A percentile compares a stretch with the other conserved stretches of the same genome.
Conservation (phyloP, 2,888 invertebrate genomes). For the Barypeithes pellucidus region DNA sequence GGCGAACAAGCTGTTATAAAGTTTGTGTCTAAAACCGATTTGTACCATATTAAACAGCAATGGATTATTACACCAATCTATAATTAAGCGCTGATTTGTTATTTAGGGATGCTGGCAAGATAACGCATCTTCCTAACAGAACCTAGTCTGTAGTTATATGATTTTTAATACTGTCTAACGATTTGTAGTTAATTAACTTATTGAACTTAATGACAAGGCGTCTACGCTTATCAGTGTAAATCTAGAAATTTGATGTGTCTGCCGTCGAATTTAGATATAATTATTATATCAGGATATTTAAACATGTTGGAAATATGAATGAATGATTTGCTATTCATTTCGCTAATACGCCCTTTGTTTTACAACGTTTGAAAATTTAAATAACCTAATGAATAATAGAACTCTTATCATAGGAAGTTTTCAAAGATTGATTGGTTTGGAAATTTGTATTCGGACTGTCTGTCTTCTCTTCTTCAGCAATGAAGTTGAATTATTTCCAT, state of each 20-base stretch:
- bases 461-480: too few relatives aligned
- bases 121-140: slow-evolving; percentile 44
- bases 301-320: background rate
- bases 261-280: slow-evolving; percentile 2
- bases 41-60: slow-evolving; percentile 50
- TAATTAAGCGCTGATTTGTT: slow-evolving; percentile 52
- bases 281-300: background rate
- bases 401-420: too few relatives aligned
- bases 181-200: slow-evolving; percentile 29
- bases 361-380: slow-evolving; percentile 15
- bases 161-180: slow-evolving; percentile 20
- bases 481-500: too few relatives aligned
- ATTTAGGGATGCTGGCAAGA: slow-evolving; percentile 49
- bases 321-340: too few relatives aligned
- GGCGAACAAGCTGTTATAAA: slow-evolving; percentile 51
- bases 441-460: too few relatives aligned
- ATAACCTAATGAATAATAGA: too few relatives aligned
- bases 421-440: too few relatives aligned
- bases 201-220: slow-evolving; percentile 33
- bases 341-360: too few relatives aligned
- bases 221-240: slow-evolving; percentile 1
- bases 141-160: slow-evolving; percentile 21
- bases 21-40: slow-evolving; percentile 52
- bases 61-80: slow-evolving; percentile 45
- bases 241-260: slow-evolving; percentile 12